Evolutionary conservation across 2,797 vertebrate genomes (phyloP), one percentile per base, ranked within the genome.

Genomic region (Diglossa cyanea): DNA sequence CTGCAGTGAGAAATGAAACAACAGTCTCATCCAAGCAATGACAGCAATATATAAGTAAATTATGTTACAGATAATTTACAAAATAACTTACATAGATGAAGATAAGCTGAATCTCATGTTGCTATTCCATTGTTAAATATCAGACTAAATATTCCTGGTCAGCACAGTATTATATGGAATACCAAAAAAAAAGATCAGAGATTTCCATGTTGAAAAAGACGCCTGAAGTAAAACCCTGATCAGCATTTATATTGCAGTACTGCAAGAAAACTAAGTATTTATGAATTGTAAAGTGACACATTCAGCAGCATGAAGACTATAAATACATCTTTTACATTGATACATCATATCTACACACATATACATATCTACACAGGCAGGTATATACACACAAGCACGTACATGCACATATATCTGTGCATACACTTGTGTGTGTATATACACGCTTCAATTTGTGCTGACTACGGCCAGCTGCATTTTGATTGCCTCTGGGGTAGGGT

Each of bases 261-360:
- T 83, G 81, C 60, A 80, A 50, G 84, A 95, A 96, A 94, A 47
- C 78, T 74, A 92, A 68, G 60, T 88, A 40, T 66, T 83, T 90
- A 94, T 91, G 95, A 88, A 96, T 96, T 77, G 88, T 94, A 95
- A 96, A 97, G 96, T 86, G 96, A 96, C 95, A 74, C 81, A 70
- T 88, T 96, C 95, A 97, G 97, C 97, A 97, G 96, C 96, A 89
- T 81, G 93, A 95, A 96, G 90, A 96, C 80, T 96, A 96, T 97
- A 96, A 97, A 98, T 96, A 97, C 89, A 91, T 83, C 88, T 92
- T 96, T 95, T 96, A 94, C 93, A 91, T 76, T 63, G 77, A 95
- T 96, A 96, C 76, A 87, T 93, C 39, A 30, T 96, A 96, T 96
- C 91, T 90, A 84, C 81, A 96, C 65, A 95, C 74, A 97, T 94